Evolutionary conservation across 2,797 vertebrate genomes (phyloP).

Genomic region (Varecia variegata): DNA sequence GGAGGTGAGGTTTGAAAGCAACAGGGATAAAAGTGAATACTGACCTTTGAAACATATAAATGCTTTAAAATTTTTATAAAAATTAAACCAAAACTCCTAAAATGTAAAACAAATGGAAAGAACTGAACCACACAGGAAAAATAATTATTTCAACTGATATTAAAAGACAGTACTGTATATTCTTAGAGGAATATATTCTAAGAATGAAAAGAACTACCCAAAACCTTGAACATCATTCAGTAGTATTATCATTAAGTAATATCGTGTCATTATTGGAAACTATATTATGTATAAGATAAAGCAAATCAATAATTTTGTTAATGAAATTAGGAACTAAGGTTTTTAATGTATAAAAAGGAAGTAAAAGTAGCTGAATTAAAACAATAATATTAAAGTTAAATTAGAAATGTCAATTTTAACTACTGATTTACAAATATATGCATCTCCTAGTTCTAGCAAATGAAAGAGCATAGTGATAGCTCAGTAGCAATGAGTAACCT

Average conservation of each 20-base stretch:
- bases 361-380: not conserved
- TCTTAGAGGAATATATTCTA: not conserved
- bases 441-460: not conserved
- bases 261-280: conserved; percentile 4
- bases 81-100: not conserved
- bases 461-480: not conserved
- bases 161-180: not conserved
- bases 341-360: not conserved
- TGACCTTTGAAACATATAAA: not conserved
- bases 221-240: not conserved
- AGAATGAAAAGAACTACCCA: not conserved
- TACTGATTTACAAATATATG: not conserved
- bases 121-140: not conserved
- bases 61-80: not conserved
- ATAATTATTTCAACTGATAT: not conserved
- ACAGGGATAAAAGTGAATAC: not conserved
- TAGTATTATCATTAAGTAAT: not conserved
- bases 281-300: not conserved
- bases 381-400: not conserved
- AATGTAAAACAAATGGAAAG: not conserved
- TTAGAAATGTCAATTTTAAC: not conserved
- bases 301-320: not conserved
- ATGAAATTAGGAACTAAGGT: not conserved
- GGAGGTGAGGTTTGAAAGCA: not conserved
- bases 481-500: not conserved